These are phyloP conservation scores for Tragelaphus buxtoni DNA, from an alignment of 2,113 vertebrate genomes.

Conservation along the genomic window DNA sequence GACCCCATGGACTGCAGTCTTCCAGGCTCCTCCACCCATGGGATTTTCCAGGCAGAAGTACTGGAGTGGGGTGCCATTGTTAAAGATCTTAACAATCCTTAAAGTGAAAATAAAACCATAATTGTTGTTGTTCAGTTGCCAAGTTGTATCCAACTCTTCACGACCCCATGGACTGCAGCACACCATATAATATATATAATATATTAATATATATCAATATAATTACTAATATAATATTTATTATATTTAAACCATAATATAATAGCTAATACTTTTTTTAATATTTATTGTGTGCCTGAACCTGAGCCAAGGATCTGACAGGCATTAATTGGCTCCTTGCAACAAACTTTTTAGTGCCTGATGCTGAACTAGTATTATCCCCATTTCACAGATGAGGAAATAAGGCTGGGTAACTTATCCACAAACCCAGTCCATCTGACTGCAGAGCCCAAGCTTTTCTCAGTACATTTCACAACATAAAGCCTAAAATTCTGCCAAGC, in stretches of 20 bases:
- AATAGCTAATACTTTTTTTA: background rate
- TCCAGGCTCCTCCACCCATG: too few relatives aligned
- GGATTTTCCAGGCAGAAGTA: too few relatives aligned
- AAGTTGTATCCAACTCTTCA: background rate
- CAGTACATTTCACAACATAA: background rate
- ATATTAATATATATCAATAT: background rate
- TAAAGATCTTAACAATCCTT: background rate
- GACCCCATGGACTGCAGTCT: too few relatives aligned
- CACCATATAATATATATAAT: background rate
- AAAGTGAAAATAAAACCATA: background rate
- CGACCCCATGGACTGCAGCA: background rate
- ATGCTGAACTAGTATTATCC: background rate
- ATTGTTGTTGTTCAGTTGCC: background rate
- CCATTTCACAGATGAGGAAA: background rate
- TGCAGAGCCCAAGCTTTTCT: background rate
- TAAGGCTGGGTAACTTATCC: background rate
- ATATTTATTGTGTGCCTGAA: background rate
- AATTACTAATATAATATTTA: background rate
- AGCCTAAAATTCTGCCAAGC: background rate
- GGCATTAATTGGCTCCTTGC: background rate
- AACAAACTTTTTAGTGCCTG: background rate
- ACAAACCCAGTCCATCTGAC: background rate
- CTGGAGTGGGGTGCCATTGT: too few relatives aligned
- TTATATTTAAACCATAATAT: background rate
- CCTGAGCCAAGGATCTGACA: background rate